phyloP scores from a whole-genome alignment of 2,888 invertebrate species.

The Octodonta nipae region DNA sequence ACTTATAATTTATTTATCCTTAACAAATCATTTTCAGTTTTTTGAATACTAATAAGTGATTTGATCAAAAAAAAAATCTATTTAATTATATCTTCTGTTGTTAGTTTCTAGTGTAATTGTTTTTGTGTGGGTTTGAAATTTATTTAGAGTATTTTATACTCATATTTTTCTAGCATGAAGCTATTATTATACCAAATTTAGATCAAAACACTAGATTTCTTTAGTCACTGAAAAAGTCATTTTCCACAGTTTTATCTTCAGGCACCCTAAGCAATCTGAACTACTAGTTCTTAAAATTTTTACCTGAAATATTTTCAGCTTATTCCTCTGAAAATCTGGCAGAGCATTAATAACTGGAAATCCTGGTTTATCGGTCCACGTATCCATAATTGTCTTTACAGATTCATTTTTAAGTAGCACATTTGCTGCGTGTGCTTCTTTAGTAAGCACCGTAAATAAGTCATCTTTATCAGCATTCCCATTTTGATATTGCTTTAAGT shows the following conservation, averaged over 20 bases:
- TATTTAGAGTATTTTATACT: no score
- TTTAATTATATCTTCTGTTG: no score
- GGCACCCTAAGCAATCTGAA: background rate
- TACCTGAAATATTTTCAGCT: conserved; percentile 34
- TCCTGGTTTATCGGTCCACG: conserved; percentile 55
- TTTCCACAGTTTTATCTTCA: background rate
- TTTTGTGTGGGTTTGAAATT: no score
- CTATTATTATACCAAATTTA: no score
- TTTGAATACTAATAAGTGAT: no score
- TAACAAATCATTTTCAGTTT: no score
- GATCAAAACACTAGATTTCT: no score
- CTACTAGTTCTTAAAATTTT: background rate
- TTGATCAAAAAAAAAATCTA: no score
- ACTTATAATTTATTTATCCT: no score
- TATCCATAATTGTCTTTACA: conserved; percentile 49
- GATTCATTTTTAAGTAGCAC: conserved; percentile 32
- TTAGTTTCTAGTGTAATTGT: no score
- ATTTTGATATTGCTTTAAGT: conserved; percentile 41
- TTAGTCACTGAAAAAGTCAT: no score
- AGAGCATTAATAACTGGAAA: conserved; percentile 50
- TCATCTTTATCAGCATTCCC: conserved; percentile 51
- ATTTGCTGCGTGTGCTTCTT: conserved; percentile 37
- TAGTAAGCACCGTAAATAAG: conserved; percentile 52
- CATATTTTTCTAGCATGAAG: no score
- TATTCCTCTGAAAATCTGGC: conserved; percentile 33